These are phyloP conservation scores for Lophochroa leadbeateri DNA, from an alignment of 2,113 vertebrate species.

Conservation along the genomic window DNA sequence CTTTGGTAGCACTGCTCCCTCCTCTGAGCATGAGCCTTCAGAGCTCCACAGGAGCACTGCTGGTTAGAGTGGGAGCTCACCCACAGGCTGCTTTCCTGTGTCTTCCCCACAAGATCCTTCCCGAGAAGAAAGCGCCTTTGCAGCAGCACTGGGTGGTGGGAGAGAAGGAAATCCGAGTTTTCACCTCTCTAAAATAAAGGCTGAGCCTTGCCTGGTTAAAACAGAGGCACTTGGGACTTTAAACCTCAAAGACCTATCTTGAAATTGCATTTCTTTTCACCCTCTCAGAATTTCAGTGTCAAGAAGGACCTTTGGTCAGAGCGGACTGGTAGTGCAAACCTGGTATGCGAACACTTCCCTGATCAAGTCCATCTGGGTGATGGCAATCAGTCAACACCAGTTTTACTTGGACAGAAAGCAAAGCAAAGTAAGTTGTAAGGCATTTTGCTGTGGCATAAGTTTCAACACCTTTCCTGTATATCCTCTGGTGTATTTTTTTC, in stretches of 20 bases:
- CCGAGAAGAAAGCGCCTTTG: neutral
- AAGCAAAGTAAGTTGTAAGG: conserved; percentile 88
- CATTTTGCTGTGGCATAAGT: neutral
- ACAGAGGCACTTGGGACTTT: neutral
- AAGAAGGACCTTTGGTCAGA: conserved; percentile 92
- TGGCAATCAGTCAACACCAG: conserved; percentile 99
- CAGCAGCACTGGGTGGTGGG: neutral
- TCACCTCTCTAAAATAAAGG: neutral
- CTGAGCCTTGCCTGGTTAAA: neutral
- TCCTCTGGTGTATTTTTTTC: neutral
- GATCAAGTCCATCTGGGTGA: conserved; percentile 99
- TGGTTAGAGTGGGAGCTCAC: neutral
- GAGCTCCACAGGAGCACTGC: neutral
- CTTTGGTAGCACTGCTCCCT: neutral
- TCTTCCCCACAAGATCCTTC: neutral
- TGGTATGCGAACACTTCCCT: conserved; percentile 98
- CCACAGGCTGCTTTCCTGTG: neutral
- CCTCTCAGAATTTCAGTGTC: conserved; percentile 86
- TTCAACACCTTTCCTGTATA: neutral
- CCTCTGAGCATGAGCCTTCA: neutral
- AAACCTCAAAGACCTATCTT: neutral
- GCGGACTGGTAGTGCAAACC: conserved; percentile 90
- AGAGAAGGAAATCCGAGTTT: neutral
- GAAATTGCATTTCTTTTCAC: neutral
- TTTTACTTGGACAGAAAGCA: conserved; percentile 98